Evolutionary conservation across 1,140 invertebrate genomes (phyloP), one percentile per base, ranked within the genome.

Genomic region (Heliconius hermathena): DNA sequence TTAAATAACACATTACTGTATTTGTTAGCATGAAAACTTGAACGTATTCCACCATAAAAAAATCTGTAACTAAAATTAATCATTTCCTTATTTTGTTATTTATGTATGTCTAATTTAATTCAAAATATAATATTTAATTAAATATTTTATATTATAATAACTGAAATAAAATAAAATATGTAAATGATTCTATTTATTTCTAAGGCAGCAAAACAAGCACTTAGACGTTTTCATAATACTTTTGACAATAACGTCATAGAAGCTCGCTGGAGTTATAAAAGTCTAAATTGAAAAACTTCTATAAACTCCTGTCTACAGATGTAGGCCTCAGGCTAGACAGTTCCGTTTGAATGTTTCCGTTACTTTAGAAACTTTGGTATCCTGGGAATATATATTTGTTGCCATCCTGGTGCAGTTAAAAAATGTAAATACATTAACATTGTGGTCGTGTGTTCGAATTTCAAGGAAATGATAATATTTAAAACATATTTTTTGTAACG

Each of bases 221-320:
- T 66, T 29, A 66, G 60, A 9, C 22, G 60, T 66, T 66, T 66
- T 16, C 26, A 26, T 66, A 66, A 66, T 29, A 66, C 60, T 66
- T 66, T 66, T 16, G 60, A 66, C 60, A 29, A 66, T 66, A 66
- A 66, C 60, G 22, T 29, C 13, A 66, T 66, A 66, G 26, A 29
- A 66, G 60, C 60, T 13, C 60, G 60, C 26, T 66, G n/a, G n/a
- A 79, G 29, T 73, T 73, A 73, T 80, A 80, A 76, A 76, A 73
- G 70, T 80, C 46, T 57, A 80, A 80, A 80, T 80, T 80, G 79
- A 80, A 80, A 80, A 80, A 80, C 74, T 80, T 80, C 41, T 49
- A 46, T 49, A 38, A 73, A 76, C 70, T 76, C 79, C 71, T 73
- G 54, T 73, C 57, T 72, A 60, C 79, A 72, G 54, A 26, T 52